These are phyloP conservation scores for Habropoda laboriosa DNA, from an alignment of 1,140 invertebrate genomes.

Conservation along the genomic window DNA sequence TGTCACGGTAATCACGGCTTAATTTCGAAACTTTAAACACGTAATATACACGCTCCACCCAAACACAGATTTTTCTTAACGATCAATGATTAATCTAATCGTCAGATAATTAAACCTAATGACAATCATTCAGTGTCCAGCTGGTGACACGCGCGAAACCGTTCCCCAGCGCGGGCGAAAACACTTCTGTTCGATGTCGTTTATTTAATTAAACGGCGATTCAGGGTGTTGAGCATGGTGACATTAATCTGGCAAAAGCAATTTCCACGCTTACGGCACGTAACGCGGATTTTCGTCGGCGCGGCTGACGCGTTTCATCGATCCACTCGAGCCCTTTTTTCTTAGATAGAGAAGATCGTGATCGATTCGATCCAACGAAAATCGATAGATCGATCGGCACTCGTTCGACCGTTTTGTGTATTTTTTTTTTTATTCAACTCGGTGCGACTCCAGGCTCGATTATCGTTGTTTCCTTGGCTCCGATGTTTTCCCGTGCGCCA, in stretches of 20 bases:
- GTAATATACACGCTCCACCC: neutral
- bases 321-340: neutral
- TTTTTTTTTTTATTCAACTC: conserved; percentile 9
- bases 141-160: neutral
- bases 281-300: conserved; percentile 20
- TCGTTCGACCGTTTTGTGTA: neutral
- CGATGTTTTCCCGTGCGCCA: neutral
- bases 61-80: too few species aligned
- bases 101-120: conserved; percentile 21
- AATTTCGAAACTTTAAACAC: neutral
- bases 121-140: conserved; percentile 9
- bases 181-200: conserved; percentile 20
- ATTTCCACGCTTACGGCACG: conserved; percentile 40
- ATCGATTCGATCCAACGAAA: conserved; percentile 15
- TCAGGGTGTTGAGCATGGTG: neutral
- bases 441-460: too few species aligned
- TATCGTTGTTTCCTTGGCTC: neutral
- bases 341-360: neutral
- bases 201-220: conserved; percentile 50
- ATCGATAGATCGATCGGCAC: neutral
- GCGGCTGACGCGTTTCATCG: neutral
- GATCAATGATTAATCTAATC: conserved; percentile 1
- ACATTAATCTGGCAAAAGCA: conserved; percentile 43
- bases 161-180: neutral
- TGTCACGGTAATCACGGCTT: neutral